Conservation (phyloP, 23 tunicate genomes). For the Clavelina lepadiformis region DNA sequence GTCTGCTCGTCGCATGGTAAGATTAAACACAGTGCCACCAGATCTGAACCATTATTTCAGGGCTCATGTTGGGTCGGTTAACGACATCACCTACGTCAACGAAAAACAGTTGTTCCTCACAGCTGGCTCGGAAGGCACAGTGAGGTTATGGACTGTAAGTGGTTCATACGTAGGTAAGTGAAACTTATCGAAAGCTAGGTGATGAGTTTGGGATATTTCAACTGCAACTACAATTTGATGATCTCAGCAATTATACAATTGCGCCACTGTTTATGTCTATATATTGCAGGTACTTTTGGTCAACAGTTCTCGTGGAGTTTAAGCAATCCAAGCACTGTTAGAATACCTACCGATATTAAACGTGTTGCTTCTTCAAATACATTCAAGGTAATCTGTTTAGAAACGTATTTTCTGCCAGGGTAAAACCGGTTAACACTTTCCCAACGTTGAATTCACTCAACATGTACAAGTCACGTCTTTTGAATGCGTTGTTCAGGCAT, state of each 20-base stretch:
- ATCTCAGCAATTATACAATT: too few species aligned
- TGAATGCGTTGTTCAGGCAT: conserved; percentile 11
- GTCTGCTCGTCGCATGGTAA: conserved; percentile 50
- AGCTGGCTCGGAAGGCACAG: conserved; percentile 65
- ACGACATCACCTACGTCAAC: conserved; percentile 45
- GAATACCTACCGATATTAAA: conserved; percentile 66
- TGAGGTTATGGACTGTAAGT: conserved; percentile 61
- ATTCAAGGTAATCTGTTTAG: conserved; percentile 25
- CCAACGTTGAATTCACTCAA: too few species aligned
- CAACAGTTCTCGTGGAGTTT: conserved; percentile 62
- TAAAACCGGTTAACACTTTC: too few species aligned
- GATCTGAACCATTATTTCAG: conserved; percentile 43
- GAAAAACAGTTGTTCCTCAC: conserved; percentile 58
- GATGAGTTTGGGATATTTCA: background rate
- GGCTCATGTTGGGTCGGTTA: conserved; percentile 69
- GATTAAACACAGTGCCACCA: conserved; percentile 60
- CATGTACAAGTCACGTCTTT: background rate
- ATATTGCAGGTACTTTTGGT: conserved; percentile 56
- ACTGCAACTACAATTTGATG: background rate
- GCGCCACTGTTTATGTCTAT: background rate
- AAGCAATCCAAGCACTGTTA: background rate
- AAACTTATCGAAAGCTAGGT: too few species aligned
- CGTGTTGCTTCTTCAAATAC: conserved; percentile 85
- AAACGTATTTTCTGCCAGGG: background rate
- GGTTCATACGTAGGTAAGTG: conserved; percentile 66